Evolutionary conservation across 2,113 vertebrate genomes (phyloP).

Genomic region (Syrrhaptes paradoxus): DNA sequence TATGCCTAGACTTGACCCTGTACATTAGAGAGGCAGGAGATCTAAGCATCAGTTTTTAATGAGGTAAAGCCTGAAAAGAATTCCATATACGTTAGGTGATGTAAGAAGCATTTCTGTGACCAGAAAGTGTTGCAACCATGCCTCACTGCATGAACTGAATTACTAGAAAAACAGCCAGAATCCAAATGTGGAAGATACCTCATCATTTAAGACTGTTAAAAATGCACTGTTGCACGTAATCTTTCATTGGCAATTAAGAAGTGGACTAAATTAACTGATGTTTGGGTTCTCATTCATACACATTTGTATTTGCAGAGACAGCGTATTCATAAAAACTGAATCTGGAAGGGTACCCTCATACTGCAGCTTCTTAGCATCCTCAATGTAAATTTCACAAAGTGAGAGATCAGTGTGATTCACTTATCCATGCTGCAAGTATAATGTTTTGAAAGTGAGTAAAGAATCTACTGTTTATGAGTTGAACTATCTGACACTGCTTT

Average conservation of each 20-base stretch:
- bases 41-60: conserved; percentile 38
- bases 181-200: neutral
- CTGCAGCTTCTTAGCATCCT: neutral
- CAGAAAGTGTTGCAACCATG: conserved; percentile 50
- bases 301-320: neutral
- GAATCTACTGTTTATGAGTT: neutral
- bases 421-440: neutral
- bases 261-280: neutral
- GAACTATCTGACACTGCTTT: neutral
- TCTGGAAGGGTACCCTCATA: neutral
- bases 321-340: neutral
- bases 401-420: neutral
- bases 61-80: conserved; percentile 39
- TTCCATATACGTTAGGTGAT: conserved; percentile 49
- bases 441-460: neutral
- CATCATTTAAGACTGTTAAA: neutral
- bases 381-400: neutral
- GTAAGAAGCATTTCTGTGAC: conserved; percentile 37
- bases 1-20: conserved; percentile 41
- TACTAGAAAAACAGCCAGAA: conserved; percentile 10
- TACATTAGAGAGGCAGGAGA: conserved; percentile 22
- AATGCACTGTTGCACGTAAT: neutral
- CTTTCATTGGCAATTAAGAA: neutral
- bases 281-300: neutral
- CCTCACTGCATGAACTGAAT: neutral